A percentile compares a stretch with the other conserved stretches of the same genome.
Evolutionary conservation across 2,797 vertebrate genomes (phyloP).

Genomic region (Pempheris klunzingeri): DNA sequence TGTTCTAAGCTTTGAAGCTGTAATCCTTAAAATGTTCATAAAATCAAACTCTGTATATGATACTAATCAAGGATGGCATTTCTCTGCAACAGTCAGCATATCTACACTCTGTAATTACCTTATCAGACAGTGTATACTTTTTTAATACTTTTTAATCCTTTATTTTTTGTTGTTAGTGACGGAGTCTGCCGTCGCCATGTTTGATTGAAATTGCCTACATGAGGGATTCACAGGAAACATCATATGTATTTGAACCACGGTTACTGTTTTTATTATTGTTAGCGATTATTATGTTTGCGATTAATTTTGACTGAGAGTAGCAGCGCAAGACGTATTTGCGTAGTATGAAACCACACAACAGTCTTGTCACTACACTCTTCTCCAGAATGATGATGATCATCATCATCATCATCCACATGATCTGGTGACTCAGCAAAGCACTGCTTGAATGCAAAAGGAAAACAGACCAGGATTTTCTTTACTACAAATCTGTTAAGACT

Average conservation of each 20-base stretch:
- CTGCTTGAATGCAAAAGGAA: slow-evolving; percentile 8
- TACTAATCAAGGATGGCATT: not conserved
- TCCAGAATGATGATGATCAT: too few relatives aligned
- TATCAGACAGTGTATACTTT: too few relatives aligned
- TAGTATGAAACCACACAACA: not conserved
- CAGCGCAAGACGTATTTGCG: not conserved
- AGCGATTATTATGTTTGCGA: not conserved
- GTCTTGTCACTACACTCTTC: slow-evolving; percentile 1
- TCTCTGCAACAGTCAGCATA: not conserved
- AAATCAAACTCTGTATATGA: not conserved
- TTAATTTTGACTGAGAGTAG: not conserved
- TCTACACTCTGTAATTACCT: not conserved
- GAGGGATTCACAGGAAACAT: not conserved
- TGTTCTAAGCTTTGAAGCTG: not conserved
- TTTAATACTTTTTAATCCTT: too few relatives aligned
- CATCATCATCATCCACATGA: slow-evolving; percentile 25
- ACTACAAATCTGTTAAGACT: slow-evolving; percentile 43
- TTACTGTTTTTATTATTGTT: not conserved
- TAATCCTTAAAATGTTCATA: not conserved
- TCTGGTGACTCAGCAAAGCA: slow-evolving; percentile 40
- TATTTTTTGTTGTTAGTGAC: not conserved
- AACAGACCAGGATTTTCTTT: slow-evolving; percentile 34
- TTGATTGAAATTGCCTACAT: not conserved
- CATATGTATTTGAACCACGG: not conserved
- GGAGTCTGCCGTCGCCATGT: not conserved